These are phyloP conservation scores for Centruroides vittatus DNA, from an alignment of 1,140 invertebrate species.

Conservation along the genomic window DNA sequence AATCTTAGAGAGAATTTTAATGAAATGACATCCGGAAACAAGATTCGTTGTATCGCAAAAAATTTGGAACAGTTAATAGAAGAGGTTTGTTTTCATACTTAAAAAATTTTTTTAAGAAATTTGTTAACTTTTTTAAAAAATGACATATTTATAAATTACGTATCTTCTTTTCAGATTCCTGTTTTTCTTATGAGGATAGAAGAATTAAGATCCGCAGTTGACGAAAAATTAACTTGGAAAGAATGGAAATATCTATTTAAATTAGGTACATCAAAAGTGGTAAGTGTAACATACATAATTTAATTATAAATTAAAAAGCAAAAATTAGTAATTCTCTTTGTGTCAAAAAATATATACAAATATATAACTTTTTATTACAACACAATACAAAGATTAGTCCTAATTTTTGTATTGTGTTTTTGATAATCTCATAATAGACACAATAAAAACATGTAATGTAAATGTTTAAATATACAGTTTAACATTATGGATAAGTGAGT, in stretches of 20 bases:
- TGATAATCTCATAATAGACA: too few relatives aligned
- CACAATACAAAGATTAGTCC: too few relatives aligned
- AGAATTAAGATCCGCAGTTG: slow-evolving; percentile 41
- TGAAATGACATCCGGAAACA: slow-evolving; percentile 40
- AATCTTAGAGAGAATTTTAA: slow-evolving; percentile 39
- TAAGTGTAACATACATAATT: slow-evolving; percentile 26
- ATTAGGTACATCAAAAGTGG: slow-evolving; percentile 49
- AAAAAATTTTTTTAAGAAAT: background rate
- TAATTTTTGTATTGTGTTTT: too few relatives aligned
- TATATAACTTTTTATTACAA: too few relatives aligned
- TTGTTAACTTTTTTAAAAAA: background rate
- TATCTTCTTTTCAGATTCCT: slow-evolving; percentile 27
- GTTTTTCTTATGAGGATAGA: slow-evolving; percentile 44
- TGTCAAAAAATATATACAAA: too few relatives aligned
- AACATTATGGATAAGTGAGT: too few relatives aligned
- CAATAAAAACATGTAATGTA: too few relatives aligned
- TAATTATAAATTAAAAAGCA: background rate
- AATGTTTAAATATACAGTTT: too few relatives aligned
- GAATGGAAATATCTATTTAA: slow-evolving; percentile 56
- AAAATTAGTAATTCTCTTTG: too few relatives aligned
- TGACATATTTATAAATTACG: background rate
- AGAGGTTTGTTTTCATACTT: slow-evolving; percentile 30
- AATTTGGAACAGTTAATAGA: slow-evolving; percentile 45
- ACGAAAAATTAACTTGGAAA: slow-evolving; percentile 47
- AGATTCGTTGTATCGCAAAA: slow-evolving; percentile 41